These are phyloP conservation scores for Tenebrosternarchus preto DNA, from an alignment of 2,113 vertebrate genomes.

Conservation along the genomic window DNA sequence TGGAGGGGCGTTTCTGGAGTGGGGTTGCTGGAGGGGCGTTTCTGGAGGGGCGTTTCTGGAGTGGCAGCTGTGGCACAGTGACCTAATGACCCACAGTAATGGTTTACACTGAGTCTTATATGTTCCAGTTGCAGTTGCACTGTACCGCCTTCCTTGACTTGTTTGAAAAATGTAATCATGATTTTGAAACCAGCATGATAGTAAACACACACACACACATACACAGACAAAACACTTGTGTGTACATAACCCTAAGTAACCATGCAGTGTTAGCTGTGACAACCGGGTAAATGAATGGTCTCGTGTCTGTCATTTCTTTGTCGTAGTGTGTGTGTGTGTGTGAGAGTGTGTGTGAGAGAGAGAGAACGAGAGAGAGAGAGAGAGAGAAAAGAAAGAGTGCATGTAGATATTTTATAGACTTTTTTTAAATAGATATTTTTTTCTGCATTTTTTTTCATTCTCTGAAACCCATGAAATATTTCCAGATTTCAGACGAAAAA, in stretches of 20 bases:
- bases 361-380: background rate
- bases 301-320: slow-evolving; percentile 40
- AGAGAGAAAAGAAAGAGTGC: too few species aligned
- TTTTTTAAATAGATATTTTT: slow-evolving; percentile 3
- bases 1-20: too few species aligned
- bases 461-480: background rate
- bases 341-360: slow-evolving; percentile 11
- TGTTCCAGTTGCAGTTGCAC: background rate
- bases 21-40: too few species aligned
- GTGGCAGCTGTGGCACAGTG: too few species aligned
- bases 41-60: too few species aligned
- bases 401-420: too few species aligned
- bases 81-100: too few species aligned
- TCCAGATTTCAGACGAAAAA: background rate
- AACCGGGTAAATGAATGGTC: slow-evolving; percentile 35
- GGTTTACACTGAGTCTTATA: too few species aligned
- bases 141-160: background rate
- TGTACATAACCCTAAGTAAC: background rate
- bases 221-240: background rate
- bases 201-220: background rate
- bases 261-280: slow-evolving; percentile 8
- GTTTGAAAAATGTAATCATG: slow-evolving; percentile 24
- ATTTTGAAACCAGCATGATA: background rate
- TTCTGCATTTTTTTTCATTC: background rate
- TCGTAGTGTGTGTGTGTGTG: slow-evolving; percentile 34